phyloP scores from a whole-genome alignment of 2,113 vertebrate species.

The Myrmecophaga tridactyla region DNA sequence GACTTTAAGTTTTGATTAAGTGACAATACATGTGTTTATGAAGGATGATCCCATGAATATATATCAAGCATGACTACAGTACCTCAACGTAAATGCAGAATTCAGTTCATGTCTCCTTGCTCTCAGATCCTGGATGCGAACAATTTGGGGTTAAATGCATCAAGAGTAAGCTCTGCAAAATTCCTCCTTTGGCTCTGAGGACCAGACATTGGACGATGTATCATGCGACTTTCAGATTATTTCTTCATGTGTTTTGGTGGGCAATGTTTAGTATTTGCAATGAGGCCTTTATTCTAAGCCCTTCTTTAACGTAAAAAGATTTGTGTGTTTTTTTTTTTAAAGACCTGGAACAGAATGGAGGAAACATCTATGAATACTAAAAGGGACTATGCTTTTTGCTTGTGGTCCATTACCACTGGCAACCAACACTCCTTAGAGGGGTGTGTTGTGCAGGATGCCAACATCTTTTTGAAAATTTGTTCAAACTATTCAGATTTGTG shows the following conservation, averaged over 20 bases:
- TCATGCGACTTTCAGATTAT: background rate
- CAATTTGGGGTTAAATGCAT: background rate
- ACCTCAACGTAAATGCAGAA: background rate
- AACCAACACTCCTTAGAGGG: background rate
- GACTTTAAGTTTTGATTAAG: slow-evolving; percentile 64
- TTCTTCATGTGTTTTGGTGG: background rate
- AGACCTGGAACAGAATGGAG: background rate
- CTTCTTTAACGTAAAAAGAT: slow-evolving; percentile 16
- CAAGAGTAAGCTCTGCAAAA: background rate
- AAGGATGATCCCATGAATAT: background rate
- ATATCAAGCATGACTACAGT: background rate
- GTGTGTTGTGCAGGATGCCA: background rate
- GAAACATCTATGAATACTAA: background rate
- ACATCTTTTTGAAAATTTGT: background rate
- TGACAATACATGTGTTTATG: slow-evolving; percentile 38
- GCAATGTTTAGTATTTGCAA: background rate
- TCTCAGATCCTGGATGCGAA: background rate
- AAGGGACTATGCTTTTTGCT: background rate
- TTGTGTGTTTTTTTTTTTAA: background rate
- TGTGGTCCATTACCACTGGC: background rate
- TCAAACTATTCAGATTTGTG: background rate
- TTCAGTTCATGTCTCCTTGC: background rate
- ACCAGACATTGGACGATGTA: background rate
- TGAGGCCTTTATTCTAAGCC: slow-evolving; percentile 14
- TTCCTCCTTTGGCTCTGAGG: background rate